Base-by-base conservation (phyloP, 2,113 vertebrate species). In the Corythornis cristatus region DNA sequence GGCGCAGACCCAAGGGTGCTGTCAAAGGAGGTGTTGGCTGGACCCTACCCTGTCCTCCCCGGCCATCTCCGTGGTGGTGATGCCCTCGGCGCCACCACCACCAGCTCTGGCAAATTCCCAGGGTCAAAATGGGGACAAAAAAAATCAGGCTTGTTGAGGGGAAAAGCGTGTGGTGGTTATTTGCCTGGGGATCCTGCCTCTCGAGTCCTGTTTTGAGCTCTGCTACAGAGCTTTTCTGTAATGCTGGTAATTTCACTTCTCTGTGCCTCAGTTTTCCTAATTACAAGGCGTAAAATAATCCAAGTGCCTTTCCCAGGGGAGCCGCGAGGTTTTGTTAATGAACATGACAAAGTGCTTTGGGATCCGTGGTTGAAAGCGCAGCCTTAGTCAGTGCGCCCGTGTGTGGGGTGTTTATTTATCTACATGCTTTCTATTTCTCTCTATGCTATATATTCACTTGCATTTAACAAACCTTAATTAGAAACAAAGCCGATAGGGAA, bases 241-340 rank as follows among this genome's bases (percentile, higher is more conserved):
- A 37, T n/a, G 90, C 83, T 33, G 86, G 76, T 89, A 91, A 94
- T 91, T 91, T 94, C 95, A 86, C 92, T 96, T 88, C 90, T 94
- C 88, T 23, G 88, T 96, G 93, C 95, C 95, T 95, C 96, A 96
- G 93, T 95, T 96, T 94, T 88, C 95, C 91, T 95, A 95, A 96
- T 94, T 93, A 93, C 91, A 92, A 96, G 93, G 90, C 60, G 86
- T 95, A 93, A 96, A 96, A 94, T 89, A 95, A 94, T 92, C 66
- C 93, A 58, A 67, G 83, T 29, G 28, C 60, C 83, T 71, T 83
- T 93, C 95, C 94, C 93, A 78, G 71, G 95, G 91, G 95, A 96
- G 84, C 93, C 4, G 53, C 57, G 61, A 95, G 95, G 83, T 94
- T 95, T 96, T 93, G 86, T 90, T 95, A 95, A 95, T 96, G 93